These are phyloP conservation scores for Tangara arthus DNA, from an alignment of 2,797 vertebrate species.

Conservation along the genomic window DNA sequence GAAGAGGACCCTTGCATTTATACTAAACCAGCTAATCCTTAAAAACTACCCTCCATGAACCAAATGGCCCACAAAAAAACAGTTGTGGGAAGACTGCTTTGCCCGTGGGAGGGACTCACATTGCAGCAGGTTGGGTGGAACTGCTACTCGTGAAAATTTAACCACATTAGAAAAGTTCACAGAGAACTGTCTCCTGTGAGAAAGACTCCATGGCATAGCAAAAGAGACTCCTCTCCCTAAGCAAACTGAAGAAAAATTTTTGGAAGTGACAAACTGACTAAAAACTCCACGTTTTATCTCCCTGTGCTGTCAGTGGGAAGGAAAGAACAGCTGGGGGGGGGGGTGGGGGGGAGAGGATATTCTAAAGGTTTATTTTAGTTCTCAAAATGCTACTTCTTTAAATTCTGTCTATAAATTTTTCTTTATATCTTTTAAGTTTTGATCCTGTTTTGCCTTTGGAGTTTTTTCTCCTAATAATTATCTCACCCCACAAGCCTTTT, in stretches of 20 bases:
- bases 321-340: not conserved
- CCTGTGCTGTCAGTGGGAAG: not conserved
- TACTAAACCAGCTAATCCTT: not conserved
- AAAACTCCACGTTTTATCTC: not conserved
- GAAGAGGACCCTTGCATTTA: not conserved
- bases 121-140: not conserved
- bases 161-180: not conserved
- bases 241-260: not conserved
- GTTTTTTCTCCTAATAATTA: not conserved
- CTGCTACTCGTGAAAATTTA: not conserved
- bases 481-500: not conserved
- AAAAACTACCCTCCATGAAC: not conserved
- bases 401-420: not conserved
- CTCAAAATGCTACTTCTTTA: not conserved
- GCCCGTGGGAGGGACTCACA: fast-evolving
- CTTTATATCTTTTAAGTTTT: not conserved
- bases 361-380: not conserved
- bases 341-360: not conserved
- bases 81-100: not conserved
- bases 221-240: not conserved
- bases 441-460: not conserved
- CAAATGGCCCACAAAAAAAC: not conserved
- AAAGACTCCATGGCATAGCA: not conserved
- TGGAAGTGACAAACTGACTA: not conserved
- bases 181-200: not conserved